These are phyloP conservation scores for Gymnoscelis rufifasciata DNA, from an alignment of 2,888 invertebrate genomes.

Conservation along the genomic window DNA sequence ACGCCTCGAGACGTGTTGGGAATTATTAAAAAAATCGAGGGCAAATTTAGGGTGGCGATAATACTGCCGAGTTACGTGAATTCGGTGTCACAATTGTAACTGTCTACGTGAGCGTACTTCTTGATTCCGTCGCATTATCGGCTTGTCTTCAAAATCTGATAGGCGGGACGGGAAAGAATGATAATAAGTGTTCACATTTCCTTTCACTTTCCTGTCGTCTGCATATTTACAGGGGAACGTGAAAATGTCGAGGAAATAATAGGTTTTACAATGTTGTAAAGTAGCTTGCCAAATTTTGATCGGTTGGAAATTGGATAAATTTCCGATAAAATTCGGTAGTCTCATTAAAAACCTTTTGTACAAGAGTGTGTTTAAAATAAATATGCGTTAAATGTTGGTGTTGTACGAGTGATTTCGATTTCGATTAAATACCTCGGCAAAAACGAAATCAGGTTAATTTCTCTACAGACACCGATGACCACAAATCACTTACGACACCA, in stretches of 20 bases:
- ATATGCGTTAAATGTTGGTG: too few relatives aligned
- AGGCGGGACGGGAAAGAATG: slow-evolving; percentile 43
- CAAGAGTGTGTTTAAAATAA: too few relatives aligned
- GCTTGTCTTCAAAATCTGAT: slow-evolving; percentile 48
- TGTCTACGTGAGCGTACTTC: slow-evolving; percentile 59
- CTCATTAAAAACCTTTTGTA: background rate
- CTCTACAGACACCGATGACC: background rate
- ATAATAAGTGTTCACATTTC: slow-evolving; percentile 37
- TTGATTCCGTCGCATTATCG: slow-evolving; percentile 48
- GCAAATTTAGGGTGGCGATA: slow-evolving; percentile 58
- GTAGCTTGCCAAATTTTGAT: background rate
- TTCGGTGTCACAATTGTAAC: slow-evolving; percentile 61
- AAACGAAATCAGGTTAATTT: slow-evolving; percentile 3
- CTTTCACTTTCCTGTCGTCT: slow-evolving; percentile 24
- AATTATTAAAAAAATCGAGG: slow-evolving; percentile 66
- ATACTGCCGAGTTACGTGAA: slow-evolving; percentile 57
- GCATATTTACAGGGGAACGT: slow-evolving; percentile 25
- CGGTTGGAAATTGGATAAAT: background rate
- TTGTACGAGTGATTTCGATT: background rate
- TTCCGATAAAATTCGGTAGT: background rate
- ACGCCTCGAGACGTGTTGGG: slow-evolving; percentile 58
- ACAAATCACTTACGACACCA: background rate
- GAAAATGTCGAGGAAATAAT: slow-evolving; percentile 8
- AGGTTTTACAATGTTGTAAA: background rate
- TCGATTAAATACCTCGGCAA: background rate